A percentile compares a stretch with the other conserved stretches of the same genome.
Conservation (phyloP, 2,113 vertebrate species). For the Chloroceryle aenea region DNA sequence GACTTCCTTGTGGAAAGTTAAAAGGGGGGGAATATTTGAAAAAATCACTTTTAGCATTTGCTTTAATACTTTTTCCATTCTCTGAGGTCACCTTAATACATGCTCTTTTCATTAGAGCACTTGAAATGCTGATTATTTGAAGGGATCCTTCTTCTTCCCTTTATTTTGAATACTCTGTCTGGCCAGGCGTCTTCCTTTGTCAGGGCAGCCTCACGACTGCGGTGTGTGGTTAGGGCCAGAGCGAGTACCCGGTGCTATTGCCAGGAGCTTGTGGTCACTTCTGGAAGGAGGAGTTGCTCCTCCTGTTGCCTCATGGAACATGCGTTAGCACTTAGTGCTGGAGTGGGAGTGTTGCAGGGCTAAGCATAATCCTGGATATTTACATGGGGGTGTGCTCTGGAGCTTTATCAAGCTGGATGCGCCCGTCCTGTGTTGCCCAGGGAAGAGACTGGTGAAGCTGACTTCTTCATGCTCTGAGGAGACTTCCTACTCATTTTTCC, state of each 20-base stretch:
- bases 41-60: not conserved
- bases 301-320: constrained; percentile 57
- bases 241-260: constrained; percentile 51
- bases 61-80: constrained; percentile 7
- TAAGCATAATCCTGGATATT: not conserved
- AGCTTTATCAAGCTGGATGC: not conserved
- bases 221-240: constrained; percentile 30
- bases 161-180: not conserved
- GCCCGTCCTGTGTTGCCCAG: not conserved
- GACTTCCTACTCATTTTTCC: not conserved
- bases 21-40: constrained; percentile 4
- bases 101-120: not conserved
- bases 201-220: constrained; percentile 5
- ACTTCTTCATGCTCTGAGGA: not conserved
- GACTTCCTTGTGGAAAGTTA: not conserved
- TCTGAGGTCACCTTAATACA: not conserved
- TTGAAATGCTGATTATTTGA: not conserved
- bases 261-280: constrained; percentile 67
- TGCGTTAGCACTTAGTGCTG: not conserved
- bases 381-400: not conserved
- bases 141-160: not conserved
- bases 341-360: not conserved
- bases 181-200: constrained; percentile 34
- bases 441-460: not conserved
- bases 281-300: constrained; percentile 48